Evolutionary conservation across 2,797 vertebrate species (phyloP).

Genomic region (Halcyon chelicuti): DNA sequence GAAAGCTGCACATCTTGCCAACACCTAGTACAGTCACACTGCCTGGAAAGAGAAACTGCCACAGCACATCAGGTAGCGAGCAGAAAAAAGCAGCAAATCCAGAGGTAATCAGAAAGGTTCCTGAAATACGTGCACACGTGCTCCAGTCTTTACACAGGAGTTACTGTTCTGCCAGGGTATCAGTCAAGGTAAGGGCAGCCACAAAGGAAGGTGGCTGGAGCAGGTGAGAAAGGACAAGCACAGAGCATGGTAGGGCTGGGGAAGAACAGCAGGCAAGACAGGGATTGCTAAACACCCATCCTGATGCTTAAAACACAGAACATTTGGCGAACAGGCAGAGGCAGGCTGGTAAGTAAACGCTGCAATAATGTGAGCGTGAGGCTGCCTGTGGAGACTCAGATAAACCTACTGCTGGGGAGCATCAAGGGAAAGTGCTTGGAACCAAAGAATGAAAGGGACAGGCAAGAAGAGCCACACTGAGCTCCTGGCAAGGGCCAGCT

Average conservation of each 20-base stretch:
- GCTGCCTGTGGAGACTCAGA: neutral
- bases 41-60: neutral
- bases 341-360: neutral
- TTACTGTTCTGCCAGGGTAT: neutral
- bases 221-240: neutral
- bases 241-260: neutral
- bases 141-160: neutral
- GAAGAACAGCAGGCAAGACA: neutral
- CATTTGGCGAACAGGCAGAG: neutral
- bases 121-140: neutral
- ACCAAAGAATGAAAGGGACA: neutral
- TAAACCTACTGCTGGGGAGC: neutral
- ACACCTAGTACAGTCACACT: neutral
- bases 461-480: neutral
- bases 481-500: constrained; percentile 18
- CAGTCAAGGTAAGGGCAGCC: neutral
- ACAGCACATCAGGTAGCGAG: neutral
- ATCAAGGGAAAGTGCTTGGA: neutral
- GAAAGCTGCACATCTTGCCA: neutral
- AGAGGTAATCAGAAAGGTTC: neutral
- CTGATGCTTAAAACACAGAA: neutral
- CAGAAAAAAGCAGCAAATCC: neutral
- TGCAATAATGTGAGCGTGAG: neutral
- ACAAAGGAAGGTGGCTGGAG: neutral
- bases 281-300: neutral